Conservation (phyloP, 2,888 invertebrate species). For the Oscheius onirici region DNA sequence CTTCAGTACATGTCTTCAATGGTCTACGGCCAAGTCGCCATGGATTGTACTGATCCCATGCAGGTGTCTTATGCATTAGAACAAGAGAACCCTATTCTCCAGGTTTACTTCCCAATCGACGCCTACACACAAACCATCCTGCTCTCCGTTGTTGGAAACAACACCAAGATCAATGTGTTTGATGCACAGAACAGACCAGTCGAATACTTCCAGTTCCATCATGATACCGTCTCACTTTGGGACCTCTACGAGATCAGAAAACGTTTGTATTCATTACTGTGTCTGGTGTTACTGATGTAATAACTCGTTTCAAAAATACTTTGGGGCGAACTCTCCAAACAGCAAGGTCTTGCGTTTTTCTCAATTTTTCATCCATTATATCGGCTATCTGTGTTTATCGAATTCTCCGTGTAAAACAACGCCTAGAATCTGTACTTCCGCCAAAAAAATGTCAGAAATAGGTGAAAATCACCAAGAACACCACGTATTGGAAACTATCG, state of each 20-base stretch:
- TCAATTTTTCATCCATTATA: too few relatives aligned
- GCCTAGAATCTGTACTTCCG: neutral
- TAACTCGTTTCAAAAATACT: too few relatives aligned
- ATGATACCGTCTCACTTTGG: slow-evolving; percentile 41
- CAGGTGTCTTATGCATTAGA: slow-evolving; percentile 5
- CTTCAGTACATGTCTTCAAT: slow-evolving; percentile 46
- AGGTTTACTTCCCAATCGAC: slow-evolving; percentile 56
- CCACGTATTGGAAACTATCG: neutral
- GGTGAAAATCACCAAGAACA: neutral
- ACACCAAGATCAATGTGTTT: slow-evolving; percentile 33
- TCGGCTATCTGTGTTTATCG: too few relatives aligned
- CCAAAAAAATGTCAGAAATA: neutral
- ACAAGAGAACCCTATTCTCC: too few relatives aligned
- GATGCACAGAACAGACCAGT: slow-evolving; percentile 1
- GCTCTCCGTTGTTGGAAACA: slow-evolving; percentile 42
- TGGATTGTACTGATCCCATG: slow-evolving; percentile 37
- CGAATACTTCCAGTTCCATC: neutral
- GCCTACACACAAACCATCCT: slow-evolving; percentile 56
- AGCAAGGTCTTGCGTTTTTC: too few relatives aligned
- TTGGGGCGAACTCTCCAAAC: too few relatives aligned
- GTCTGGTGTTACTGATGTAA: too few relatives aligned
- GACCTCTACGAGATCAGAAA: slow-evolving; percentile 49
- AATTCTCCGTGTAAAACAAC: too few relatives aligned
- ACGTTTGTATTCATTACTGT: too few relatives aligned
- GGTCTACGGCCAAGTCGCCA: slow-evolving; percentile 36